Evolutionary conservation across 2,888 invertebrate species (phyloP), one percentile per base, ranked within the genome.

Genomic region (Morpho helenor): DNA sequence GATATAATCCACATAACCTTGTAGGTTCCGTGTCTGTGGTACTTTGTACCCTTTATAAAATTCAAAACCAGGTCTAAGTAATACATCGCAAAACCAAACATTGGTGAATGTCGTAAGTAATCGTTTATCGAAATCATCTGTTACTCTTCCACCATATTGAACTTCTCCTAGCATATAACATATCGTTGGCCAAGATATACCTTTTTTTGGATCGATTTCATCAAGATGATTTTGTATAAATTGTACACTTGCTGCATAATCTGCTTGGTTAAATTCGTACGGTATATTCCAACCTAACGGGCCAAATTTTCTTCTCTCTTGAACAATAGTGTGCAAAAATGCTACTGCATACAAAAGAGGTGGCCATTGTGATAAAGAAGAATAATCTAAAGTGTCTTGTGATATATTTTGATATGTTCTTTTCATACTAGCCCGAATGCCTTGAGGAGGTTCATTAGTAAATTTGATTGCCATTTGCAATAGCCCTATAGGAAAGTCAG

Each of bases 151-250:
- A 9, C 97, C 97, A 68, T 95, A 95, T 71, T 93, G 93, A 3
- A 96, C 96, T 87, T 99, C 98, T 42, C 98, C 98, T 43, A 98
- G 93, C 98, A 99, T 99, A 79, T 98, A 99, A 77, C 98, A 97
- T 8, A 99, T 95, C 0, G 98, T 99, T 22, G 97, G 97, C 98
- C 98, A 99, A 0, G 98, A 98, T 62, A 99, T 97, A 23, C 98
- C 98, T 89, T 97, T 97, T 77, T 98, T 98, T 0, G 97, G 97
- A 81, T 99, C 98, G 92, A 98, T 96, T 78, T 98, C 98, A 77
- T 99, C 99, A 60, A 99, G 89, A 85, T 99, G 98, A 80, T 98
- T 98, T 81, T 98, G 98, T 60, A 99, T 93, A 79, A 99, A 99
- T 81, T 98, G 98, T 1, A 98, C 96, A 62, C 98, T 96, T 2